These are phyloP conservation scores for Caenorhabditis sinica DNA, from an alignment of 2,888 invertebrate species.

Conservation along the genomic window DNA sequence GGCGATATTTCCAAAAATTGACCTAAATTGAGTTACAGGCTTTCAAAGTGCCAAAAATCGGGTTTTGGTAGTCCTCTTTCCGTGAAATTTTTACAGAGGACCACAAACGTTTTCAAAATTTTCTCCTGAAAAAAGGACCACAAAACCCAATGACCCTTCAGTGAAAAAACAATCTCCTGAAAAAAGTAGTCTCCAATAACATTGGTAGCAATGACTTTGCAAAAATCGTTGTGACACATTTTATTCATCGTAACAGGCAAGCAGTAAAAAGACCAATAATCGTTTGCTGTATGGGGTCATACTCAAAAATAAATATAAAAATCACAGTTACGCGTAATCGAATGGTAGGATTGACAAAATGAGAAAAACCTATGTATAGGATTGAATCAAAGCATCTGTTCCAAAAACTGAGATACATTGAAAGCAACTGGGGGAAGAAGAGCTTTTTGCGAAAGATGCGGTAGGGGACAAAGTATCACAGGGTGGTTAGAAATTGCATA, in stretches of 20 bases:
- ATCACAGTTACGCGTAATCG: slow-evolving; percentile 32
- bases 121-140: no score
- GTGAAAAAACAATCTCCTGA: no score
- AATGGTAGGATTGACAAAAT: neutral
- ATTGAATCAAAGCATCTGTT: neutral
- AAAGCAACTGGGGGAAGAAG: slow-evolving; percentile 22
- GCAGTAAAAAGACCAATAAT: neutral
- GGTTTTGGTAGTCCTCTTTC: no score
- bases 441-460: neutral
- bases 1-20: no score
- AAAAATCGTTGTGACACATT: neutral
- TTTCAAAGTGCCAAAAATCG: no score
- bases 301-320: slow-evolving; percentile 3
- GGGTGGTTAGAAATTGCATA: neutral
- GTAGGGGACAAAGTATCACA: slow-evolving; percentile 18
- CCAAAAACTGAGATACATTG: neutral
- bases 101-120: no score
- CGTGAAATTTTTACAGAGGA: no score
- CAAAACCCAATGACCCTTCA: no score
- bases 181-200: neutral
- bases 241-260: slow-evolving; percentile 24
- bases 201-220: neutral
- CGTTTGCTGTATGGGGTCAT: neutral
- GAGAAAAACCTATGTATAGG: slow-evolving; percentile 23
- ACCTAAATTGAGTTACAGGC: no score